phyloP scores from a whole-genome alignment of 2,113 vertebrate species.

The Ceyx margarethae region DNA sequence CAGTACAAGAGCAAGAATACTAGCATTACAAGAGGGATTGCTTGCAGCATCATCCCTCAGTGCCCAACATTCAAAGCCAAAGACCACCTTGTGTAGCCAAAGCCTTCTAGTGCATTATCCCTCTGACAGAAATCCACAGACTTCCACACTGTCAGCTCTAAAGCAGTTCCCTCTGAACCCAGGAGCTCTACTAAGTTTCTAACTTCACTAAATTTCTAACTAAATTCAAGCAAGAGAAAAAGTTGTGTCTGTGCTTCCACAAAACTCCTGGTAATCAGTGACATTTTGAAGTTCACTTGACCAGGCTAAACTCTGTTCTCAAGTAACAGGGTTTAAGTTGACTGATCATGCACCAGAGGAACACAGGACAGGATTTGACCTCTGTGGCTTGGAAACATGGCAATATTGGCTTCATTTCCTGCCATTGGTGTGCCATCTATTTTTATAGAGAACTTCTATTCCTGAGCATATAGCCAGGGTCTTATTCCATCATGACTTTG shows the following conservation, averaged over 20 bases:
- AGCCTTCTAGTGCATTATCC: background rate
- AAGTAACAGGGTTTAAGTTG: background rate
- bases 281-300: background rate
- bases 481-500: slow-evolving; percentile 20
- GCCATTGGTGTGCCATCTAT: slow-evolving; percentile 49
- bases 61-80: background rate
- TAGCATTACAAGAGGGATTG: background rate
- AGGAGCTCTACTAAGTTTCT: background rate
- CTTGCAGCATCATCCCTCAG: background rate
- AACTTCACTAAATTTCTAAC: background rate
- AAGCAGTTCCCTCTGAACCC: background rate
- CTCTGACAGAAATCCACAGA: background rate
- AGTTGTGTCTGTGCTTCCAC: background rate
- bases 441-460: slow-evolving; percentile 39
- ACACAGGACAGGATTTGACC: slow-evolving; percentile 42
- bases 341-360: background rate
- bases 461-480: slow-evolving; percentile 34
- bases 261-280: background rate
- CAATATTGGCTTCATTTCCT: slow-evolving; percentile 57
- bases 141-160: background rate
- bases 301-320: background rate
- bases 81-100: background rate
- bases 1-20: background rate
- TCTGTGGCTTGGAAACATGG: slow-evolving; percentile 26
- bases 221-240: background rate